These are phyloP conservation scores for Allygus modestus DNA, from an alignment of 2,888 invertebrate genomes.

Conservation along the genomic window DNA sequence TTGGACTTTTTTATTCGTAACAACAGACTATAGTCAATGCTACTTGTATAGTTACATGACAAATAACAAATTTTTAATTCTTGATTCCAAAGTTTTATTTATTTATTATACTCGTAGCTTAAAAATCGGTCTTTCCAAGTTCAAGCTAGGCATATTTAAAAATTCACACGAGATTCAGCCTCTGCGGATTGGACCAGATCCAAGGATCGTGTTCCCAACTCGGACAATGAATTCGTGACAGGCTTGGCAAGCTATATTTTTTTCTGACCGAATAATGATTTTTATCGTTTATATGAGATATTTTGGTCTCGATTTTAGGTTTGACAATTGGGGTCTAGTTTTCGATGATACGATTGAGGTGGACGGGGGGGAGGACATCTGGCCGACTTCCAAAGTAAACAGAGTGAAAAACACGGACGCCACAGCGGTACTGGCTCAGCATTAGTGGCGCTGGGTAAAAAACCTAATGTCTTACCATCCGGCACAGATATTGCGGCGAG, in stretches of 20 bases:
- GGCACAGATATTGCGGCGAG: constrained; percentile 8
- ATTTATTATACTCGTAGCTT: too few relatives aligned
- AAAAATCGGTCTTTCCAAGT: too few relatives aligned
- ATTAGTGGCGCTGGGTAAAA: neutral
- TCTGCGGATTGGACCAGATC: neutral
- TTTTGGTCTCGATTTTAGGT: neutral
- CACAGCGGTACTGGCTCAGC: neutral
- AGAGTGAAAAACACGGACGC: constrained; percentile 18
- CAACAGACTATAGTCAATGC: too few relatives aligned
- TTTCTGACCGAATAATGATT: neutral
- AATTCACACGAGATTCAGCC: too few relatives aligned
- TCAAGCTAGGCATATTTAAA: too few relatives aligned
- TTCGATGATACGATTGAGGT: too few relatives aligned
- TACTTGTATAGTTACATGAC: too few relatives aligned
- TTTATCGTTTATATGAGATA: neutral
- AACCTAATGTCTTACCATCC: constrained; percentile 34
- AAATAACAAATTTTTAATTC: too few relatives aligned
- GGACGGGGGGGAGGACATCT: neutral
- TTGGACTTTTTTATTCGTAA: too few relatives aligned
- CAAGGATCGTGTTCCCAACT: neutral
- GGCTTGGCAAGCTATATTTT: neutral
- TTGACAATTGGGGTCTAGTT: neutral
- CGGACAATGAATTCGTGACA: constrained; percentile 1
- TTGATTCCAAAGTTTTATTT: too few relatives aligned
- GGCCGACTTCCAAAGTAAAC: constrained; percentile 30